Evolutionary conservation across 2,888 invertebrate species (phyloP).

Genomic region (Ellobium chinense): DNA sequence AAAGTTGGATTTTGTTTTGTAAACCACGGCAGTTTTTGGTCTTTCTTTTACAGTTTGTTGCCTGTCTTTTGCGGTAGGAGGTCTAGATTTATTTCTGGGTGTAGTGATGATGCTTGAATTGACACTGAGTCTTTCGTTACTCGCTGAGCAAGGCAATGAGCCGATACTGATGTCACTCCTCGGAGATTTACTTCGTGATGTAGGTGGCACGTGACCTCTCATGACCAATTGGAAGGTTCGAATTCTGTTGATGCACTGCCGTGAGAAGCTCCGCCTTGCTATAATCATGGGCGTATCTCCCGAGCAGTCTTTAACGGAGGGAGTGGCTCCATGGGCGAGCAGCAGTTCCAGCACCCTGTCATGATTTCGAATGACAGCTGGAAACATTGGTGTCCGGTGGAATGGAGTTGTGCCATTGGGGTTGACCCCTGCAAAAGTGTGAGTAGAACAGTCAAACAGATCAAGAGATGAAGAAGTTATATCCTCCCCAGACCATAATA

Average conservation of each 20-base stretch:
- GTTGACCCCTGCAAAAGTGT: slow-evolving; percentile 58
- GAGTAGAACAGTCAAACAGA: too few relatives aligned
- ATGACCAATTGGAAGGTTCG: slow-evolving; percentile 54
- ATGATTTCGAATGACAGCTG: slow-evolving; percentile 60
- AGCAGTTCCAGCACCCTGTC: slow-evolving; percentile 57
- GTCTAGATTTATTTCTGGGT: neutral
- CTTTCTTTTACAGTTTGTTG: neutral
- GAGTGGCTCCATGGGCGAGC: slow-evolving; percentile 53
- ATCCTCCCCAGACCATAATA: too few relatives aligned
- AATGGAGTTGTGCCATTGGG: slow-evolving; percentile 58
- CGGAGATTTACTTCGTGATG: neutral
- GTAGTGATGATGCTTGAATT: neutral
- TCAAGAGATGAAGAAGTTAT: too few relatives aligned
- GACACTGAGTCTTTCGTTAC: neutral
- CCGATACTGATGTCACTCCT: neutral
- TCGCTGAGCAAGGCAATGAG: neutral
- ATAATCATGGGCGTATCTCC: slow-evolving; percentile 57
- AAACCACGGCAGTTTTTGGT: neutral
- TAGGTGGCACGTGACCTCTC: neutral
- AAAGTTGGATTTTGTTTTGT: too few relatives aligned
- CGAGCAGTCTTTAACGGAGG: slow-evolving; percentile 53
- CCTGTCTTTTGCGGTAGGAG: neutral
- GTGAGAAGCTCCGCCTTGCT: slow-evolving; percentile 54
- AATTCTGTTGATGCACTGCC: slow-evolving; percentile 58
- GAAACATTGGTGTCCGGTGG: slow-evolving; percentile 61